Conservation (phyloP, 2,888 invertebrate genomes). For the Graphium colonna region DNA sequence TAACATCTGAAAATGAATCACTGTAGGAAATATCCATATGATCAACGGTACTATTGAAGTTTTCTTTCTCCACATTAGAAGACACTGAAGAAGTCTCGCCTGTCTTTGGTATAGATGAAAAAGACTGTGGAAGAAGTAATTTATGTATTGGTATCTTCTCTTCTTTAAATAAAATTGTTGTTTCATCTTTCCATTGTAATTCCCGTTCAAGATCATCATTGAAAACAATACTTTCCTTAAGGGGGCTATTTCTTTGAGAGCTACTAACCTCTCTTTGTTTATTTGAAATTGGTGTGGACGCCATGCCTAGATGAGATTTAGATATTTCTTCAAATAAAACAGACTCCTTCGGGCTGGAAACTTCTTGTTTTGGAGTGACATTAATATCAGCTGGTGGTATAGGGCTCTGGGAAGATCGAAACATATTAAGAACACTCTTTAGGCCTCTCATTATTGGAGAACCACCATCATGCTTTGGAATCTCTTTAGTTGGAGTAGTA, state of each 20-base stretch:
- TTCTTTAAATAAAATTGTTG: conserved; percentile 58
- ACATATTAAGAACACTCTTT: conserved; percentile 68
- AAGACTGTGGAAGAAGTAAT: conserved; percentile 43
- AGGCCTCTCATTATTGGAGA: conserved; percentile 70
- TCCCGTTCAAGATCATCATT: conserved; percentile 68
- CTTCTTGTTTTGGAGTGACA: conserved; percentile 23
- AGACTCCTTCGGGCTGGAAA: conserved; percentile 27
- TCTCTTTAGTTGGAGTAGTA: conserved; percentile 64
- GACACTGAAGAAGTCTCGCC: background rate
- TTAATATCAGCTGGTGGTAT: conserved; percentile 46
- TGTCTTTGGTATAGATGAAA: conserved; percentile 19
- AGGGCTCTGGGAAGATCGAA: conserved; percentile 67
- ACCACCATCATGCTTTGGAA: conserved; percentile 49
- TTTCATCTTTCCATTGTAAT: conserved; percentile 68
- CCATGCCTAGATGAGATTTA: conserved; percentile 31
- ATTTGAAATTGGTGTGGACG: conserved; percentile 58
- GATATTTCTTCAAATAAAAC: conserved; percentile 24
- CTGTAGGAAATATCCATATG: conserved; percentile 63
- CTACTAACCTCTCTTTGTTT: conserved; percentile 43
- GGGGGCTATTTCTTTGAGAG: conserved; percentile 54
- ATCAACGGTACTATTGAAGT: conserved; percentile 50
- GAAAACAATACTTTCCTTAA: conserved; percentile 63
- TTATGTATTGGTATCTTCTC: conserved; percentile 68
- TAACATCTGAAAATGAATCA: conserved; percentile 40
- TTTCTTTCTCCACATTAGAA: conserved; percentile 25